Evolutionary conservation across 2,113 vertebrate species (phyloP).

Genomic region (Phyllostomus discolor): DNA sequence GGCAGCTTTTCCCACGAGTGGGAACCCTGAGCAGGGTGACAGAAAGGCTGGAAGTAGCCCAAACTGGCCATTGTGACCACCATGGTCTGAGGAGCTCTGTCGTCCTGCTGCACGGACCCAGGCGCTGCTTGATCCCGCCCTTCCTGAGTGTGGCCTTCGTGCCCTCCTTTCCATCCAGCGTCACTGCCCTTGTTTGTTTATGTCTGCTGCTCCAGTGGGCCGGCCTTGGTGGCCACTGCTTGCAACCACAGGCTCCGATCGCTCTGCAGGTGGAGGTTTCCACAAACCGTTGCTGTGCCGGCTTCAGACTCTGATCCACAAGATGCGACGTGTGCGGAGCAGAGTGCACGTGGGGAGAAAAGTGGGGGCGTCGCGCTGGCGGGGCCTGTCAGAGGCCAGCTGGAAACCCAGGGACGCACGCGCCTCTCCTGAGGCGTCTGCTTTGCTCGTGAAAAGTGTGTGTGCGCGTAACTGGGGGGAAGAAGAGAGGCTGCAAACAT

Average conservation of each 20-base stretch:
- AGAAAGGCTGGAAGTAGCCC: not conserved
- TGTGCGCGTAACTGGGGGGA: too few species aligned
- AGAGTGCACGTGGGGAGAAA: not conserved
- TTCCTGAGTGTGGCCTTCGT: not conserved
- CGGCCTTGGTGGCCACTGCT: not conserved
- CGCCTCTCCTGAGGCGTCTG: not conserved
- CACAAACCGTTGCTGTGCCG: not conserved
- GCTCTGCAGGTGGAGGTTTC: not conserved
- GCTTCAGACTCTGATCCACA: not conserved
- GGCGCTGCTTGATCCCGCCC: not conserved
- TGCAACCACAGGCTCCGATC: not conserved
- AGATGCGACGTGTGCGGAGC: not conserved
- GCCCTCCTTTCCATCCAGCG: not conserved
- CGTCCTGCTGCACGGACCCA: not conserved
- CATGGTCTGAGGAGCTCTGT: accelerated
- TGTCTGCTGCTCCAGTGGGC: not conserved
- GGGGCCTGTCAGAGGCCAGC: not conserved
- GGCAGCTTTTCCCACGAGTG: not conserved
- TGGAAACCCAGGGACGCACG: not conserved
- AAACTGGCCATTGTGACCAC: not conserved
- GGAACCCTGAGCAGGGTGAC: not conserved
- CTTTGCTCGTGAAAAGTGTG: not conserved
- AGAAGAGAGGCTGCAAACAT: not conserved
- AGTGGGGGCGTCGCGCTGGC: not conserved
- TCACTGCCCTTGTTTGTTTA: not conserved